A percentile compares a stretch with the other conserved stretches of the same genome.
Conservation (phyloP, 1,140 invertebrate genomes). For the Lethocerus indicus region DNA sequence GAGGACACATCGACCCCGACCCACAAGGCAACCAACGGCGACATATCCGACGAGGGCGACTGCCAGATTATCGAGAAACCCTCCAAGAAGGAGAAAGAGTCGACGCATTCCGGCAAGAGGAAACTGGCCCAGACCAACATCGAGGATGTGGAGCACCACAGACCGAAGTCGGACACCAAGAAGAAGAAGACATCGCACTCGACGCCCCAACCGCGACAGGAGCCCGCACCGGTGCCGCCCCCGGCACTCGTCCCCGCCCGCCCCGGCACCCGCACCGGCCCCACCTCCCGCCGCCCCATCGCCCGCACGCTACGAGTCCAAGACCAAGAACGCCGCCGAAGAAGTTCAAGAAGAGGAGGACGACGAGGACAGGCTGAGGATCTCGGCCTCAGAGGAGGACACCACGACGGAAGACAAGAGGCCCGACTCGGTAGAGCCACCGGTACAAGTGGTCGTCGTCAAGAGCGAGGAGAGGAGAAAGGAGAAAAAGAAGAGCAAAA, state of each 20-base stretch:
- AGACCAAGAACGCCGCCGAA: not conserved
- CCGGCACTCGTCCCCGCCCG: constrained; percentile 10
- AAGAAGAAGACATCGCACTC: constrained; percentile 1
- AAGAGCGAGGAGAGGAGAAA: constrained; percentile 10
- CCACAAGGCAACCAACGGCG: too few relatives aligned
- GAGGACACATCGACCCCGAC: too few relatives aligned
- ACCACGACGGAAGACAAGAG: constrained; percentile 6
- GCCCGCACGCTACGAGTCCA: too few relatives aligned
- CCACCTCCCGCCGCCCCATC: too few relatives aligned
- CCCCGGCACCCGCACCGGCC: too few relatives aligned
- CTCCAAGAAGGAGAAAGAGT: too few relatives aligned
- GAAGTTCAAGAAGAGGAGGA: constrained; percentile 14
- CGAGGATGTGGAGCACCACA: too few relatives aligned
- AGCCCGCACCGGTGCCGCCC: not conserved
- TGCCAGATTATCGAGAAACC: too few relatives aligned
- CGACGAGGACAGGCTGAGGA: constrained; percentile 8
- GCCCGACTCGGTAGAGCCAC: constrained; percentile 5
- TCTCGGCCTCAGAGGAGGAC: constrained; percentile 11
- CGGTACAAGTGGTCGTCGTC: constrained; percentile 16
- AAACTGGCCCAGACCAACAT: too few relatives aligned
- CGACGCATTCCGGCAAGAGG: too few relatives aligned
- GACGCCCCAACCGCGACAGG: constrained; percentile 8
- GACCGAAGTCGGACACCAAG: too few relatives aligned
- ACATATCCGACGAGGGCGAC: too few relatives aligned
- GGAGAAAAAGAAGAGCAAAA: constrained; percentile 16